These are phyloP conservation scores for Lynx canadensis DNA, from an alignment of 2,113 vertebrate species.

Conservation along the genomic window DNA sequence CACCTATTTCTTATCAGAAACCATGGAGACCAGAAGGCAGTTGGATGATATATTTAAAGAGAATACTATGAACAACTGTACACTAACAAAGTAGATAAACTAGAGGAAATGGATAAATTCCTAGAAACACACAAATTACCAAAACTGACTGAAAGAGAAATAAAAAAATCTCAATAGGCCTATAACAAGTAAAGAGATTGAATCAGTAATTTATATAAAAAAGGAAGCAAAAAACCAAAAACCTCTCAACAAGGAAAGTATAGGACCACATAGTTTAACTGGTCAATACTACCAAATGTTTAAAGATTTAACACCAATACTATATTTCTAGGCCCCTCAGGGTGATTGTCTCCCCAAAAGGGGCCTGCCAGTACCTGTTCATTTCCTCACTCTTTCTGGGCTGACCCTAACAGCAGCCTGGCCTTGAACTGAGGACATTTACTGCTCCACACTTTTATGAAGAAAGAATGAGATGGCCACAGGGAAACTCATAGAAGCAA, in stretches of 20 bases:
- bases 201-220: not conserved
- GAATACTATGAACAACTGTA: not conserved
- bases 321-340: not conserved
- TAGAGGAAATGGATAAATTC: not conserved
- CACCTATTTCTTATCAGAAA: conserved; percentile 30
- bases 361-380: not conserved
- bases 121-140: conserved; percentile 15
- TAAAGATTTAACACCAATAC: not conserved
- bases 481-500: not conserved
- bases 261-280: not conserved
- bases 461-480: conserved; percentile 15
- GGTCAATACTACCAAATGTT: conserved; percentile 25
- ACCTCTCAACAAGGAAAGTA: not conserved
- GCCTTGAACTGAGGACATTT: not conserved
- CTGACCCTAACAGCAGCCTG: not conserved
- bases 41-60: not conserved
- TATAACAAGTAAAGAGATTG: not conserved
- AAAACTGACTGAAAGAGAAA: not conserved
- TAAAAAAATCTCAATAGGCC: not conserved
- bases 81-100: not conserved
- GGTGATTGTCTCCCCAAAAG: not conserved
- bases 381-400: not conserved
- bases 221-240: not conserved
- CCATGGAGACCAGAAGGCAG: not conserved
- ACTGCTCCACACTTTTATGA: not conserved